These are phyloP conservation scores for Cyclina sinensis DNA, from an alignment of 1,140 invertebrate species.

Conservation along the genomic window DNA sequence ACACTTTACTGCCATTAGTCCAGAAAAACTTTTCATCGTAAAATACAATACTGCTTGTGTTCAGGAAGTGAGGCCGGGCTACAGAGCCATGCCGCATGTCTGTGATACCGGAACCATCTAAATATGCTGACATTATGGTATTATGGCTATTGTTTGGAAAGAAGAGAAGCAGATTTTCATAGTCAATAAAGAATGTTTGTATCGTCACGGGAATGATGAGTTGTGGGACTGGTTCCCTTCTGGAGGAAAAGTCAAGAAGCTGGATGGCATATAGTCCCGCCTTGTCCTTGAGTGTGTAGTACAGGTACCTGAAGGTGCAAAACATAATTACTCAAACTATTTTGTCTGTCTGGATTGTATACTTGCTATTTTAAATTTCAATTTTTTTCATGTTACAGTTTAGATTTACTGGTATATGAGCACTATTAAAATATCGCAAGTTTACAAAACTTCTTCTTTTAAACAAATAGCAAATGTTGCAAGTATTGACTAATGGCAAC, in stretches of 20 bases:
- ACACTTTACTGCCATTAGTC: conserved; percentile 92
- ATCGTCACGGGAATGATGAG: conserved; percentile 90
- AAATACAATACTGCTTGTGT: conserved; percentile 73
- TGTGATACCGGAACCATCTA: conserved; percentile 92
- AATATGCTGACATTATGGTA: conserved; percentile 92
- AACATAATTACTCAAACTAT: too few relatives aligned
- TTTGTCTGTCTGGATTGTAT: too few relatives aligned
- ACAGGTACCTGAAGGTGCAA: conserved; percentile 91
- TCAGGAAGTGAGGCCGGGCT: conserved; percentile 84
- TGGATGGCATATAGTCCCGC: conserved; percentile 93
- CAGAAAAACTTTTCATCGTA: conserved; percentile 91
- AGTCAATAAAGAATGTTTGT: conserved; percentile 93
- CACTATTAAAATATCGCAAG: too few relatives aligned
- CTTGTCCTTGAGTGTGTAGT: conserved; percentile 90
- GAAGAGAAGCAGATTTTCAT: conserved; percentile 93
- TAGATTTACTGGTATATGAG: too few relatives aligned
- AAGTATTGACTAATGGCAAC: too few relatives aligned
- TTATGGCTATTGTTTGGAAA: conserved; percentile 91
- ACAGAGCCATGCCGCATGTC: conserved; percentile 91
- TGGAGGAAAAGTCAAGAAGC: conserved; percentile 89
- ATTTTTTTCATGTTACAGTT: too few relatives aligned
- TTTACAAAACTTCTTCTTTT: too few relatives aligned
- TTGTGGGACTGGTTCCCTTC: conserved; percentile 47
- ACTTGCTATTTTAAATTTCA: too few relatives aligned
- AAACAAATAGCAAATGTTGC: too few relatives aligned